phyloP scores from a whole-genome alignment of 2,888 invertebrate genomes.

The Rhamnusium bicolor region DNA sequence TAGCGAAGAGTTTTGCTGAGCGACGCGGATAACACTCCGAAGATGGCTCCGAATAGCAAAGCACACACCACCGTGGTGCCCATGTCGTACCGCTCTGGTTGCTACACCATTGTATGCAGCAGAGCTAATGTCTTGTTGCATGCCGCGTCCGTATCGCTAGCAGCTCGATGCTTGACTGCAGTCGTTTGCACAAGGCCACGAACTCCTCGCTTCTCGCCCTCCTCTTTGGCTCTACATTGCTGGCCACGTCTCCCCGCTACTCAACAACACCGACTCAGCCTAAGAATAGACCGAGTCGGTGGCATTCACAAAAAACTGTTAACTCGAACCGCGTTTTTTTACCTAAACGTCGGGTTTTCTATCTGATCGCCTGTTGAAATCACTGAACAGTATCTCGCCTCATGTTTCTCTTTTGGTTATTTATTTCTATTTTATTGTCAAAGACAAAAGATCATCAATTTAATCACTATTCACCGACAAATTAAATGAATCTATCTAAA shows the following conservation, averaged over 20 bases:
- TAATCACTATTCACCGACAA: constrained; percentile 30
- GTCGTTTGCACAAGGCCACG: constrained; percentile 71
- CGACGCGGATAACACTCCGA: constrained; percentile 76
- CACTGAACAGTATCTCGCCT: constrained; percentile 61
- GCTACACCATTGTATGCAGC: constrained; percentile 64
- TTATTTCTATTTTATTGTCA: constrained; percentile 40
- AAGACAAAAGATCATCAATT: constrained; percentile 42
- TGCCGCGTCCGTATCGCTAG: constrained; percentile 75
- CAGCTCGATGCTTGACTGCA: constrained; percentile 74
- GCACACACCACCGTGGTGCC: constrained; percentile 76
- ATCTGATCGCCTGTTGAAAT: constrained; percentile 67
- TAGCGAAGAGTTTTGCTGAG: constrained; percentile 78
- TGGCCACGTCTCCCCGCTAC: constrained; percentile 60
- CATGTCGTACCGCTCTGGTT: constrained; percentile 60
- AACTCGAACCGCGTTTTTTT: constrained; percentile 63
- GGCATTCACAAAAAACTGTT: constrained; percentile 69
- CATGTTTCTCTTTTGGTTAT: constrained; percentile 43
- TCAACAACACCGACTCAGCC: constrained; percentile 63
- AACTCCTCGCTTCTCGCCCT: constrained; percentile 68
- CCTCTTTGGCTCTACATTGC: constrained; percentile 53
- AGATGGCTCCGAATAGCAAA: constrained; percentile 75
- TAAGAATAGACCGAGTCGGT: constrained; percentile 70
- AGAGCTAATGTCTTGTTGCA: constrained; percentile 62
- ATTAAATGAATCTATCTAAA: constrained; percentile 17
- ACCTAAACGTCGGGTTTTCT: constrained; percentile 66